Percentiles rank a stretch among this genome's conserved stretches.
Conservation (phyloP, 2,888 invertebrate species). For the Sesia bembeciformis region DNA sequence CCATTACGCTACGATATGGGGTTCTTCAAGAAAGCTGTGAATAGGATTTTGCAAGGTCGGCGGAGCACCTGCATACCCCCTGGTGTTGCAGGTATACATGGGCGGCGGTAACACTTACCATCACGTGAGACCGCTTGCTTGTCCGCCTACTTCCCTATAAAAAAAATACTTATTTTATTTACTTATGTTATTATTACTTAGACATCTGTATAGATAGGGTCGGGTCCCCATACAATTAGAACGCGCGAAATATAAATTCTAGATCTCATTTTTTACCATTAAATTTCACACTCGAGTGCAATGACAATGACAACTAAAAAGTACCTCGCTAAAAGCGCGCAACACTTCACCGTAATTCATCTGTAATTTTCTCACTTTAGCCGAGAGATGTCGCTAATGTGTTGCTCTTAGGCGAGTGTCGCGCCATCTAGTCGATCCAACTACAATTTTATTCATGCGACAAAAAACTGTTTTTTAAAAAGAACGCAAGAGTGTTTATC, state of each 20-base stretch:
- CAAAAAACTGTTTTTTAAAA: not conserved
- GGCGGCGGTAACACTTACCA: no score
- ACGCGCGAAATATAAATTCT: not conserved
- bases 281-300: not conserved
- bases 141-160: no score
- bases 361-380: slow-evolving; percentile 64
- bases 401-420: slow-evolving; percentile 51
- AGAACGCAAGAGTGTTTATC: not conserved
- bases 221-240: not conserved
- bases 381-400: slow-evolving; percentile 69
- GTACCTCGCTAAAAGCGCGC: not conserved
- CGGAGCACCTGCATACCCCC: no score
- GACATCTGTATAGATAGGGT: no score
- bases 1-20: no score
- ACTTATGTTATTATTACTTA: no score
- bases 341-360: not conserved
- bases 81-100: no score
- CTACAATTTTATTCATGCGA: not conserved
- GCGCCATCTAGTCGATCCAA: slow-evolving; percentile 38
- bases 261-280: not conserved
- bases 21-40: no score
- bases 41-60: no score
- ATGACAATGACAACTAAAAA: not conserved
- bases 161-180: no score
- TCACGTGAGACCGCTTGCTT: no score